Evolutionary conservation across 2,888 invertebrate genomes (phyloP), one percentile per base, ranked within the genome.

Genomic region (Gasteruption jaculator): DNA sequence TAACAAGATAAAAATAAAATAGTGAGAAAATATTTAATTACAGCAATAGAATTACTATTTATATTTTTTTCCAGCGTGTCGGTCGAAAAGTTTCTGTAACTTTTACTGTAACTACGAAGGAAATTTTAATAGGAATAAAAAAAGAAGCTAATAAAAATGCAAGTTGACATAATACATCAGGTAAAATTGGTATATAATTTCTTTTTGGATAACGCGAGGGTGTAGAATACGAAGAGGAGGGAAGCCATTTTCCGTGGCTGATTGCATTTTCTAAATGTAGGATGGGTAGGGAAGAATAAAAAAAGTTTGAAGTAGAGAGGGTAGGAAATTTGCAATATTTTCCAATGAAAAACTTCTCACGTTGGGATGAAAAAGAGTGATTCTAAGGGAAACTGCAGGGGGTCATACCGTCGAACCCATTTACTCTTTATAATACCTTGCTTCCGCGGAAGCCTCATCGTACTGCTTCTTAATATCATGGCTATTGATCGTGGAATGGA

Each of bases 301-400:
- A 33, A 5, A 15, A 12, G 15, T 22, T 14, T 24, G 15, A 5
- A 34, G 26, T 29, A 38, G 42, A 46, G 25, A 50, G 47, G 34
- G 37, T 50, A 52, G 52, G 54, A 57, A 60, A 56, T 60, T 60
- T 58, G 58, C 57, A 55, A 60, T 58, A 60, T 60, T 56, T 57
- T 57, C 55, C 56, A 58, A 59, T 56, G 51, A 43, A 48, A 50
- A 46, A 41, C 27, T 12, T 11, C 39, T 25, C 16, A 22, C 26
- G 25, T 21, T 39, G 26, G 42, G 46, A 41, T 51, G 48, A 51
- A 53, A 48, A 36, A 37, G 50, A 47, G 45, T 46, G 48, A 54
- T 48, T 52, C 46, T 40, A 12, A 5, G 30, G 16, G 38, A 30
- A 25, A 31, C 26, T 27, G 12, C 22, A 30, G 46, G 31, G 34